Base-by-base conservation (phyloP, 2,888 invertebrate species). In the Lasioglossum villosulum region DNA sequence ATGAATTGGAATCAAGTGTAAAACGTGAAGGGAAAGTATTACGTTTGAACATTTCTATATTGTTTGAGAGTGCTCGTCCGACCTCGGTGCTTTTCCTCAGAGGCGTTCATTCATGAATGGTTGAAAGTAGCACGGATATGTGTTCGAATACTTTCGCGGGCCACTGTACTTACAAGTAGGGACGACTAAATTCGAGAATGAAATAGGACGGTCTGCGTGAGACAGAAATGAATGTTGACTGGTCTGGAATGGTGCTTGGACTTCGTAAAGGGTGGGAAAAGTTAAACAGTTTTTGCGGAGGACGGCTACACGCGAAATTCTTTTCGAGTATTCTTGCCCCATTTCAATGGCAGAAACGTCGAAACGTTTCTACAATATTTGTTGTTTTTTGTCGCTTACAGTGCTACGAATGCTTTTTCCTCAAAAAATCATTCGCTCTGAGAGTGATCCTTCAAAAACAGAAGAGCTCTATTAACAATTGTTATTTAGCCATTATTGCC, bases 101-200 rank as follows among this genome's bases (percentile, higher is more conserved):
- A 27, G 16, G 30, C 2, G 16, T 63, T 63, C 63, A 30, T 30
- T 16, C 30, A 16, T 14, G 63, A 63, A 30, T 30, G 16, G 30
- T 30, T 14, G n/a, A 59, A 14, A 59, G 59, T 59, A n/a, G 59
- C 27, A 27, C 27, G 59, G 14, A 30, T 16, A 27, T 6, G 30
- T 30, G 30, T 63, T n/a, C n/a, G 63, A 30, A 30, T 63, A 63
- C 63, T 63, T 30, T 59, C 6, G 27, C 16, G 30, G 16, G 59
- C 59, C 27, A 59, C 59, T 63, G 63, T 34, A 16, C 27, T 34
- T 30, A 6, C 30, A 70, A 34, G 52, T 30, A 34, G 48, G 4
- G 1, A 42, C 19, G 66, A 30, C 72, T 78, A 82, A 82, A 82
- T 73, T 82, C 42, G 66, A 19, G 63, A 73, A 52, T 72, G 48